Evolutionary conservation across 2,888 invertebrate genomes (phyloP), one percentile per base, ranked within the genome.

Genomic region (Diadegma fenestrale): DNA sequence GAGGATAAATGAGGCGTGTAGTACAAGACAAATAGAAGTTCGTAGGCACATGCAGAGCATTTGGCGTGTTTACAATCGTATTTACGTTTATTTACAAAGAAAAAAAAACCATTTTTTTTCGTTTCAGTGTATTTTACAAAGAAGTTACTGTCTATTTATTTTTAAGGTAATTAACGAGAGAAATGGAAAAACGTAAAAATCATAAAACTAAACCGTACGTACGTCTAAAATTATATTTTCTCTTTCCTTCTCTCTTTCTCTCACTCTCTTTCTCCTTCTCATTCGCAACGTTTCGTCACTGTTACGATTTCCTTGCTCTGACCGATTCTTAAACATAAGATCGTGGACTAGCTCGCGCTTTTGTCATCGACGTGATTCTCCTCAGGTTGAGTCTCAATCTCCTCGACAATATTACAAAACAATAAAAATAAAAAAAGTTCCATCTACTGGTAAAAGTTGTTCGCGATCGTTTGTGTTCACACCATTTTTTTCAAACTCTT

Each of bases 21-120:
- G 89, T 88, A 89, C 90, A 90, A 92, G 87, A 87, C 88, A 90
- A 88, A 51, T 51, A 58, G 58, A 87, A 90, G 89, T 89, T 88
- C 90, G 86, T 80, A 92, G 92, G 91, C 92, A 92, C 93, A 94
- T 94, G 93, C 93, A 93, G 90, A 89, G 91, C 88, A 86, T 84
- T 64, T 85, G 82, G 71, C 86, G 87, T 89, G 86, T 91, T 86
- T 87, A 82, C 64, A 51, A 19, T 80, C 63, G 54, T 90, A 72
- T 89, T 91, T 89, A 89, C 68, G 81, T 93, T 93, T 93, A 92
- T 92, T 92, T 92, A 92, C 91, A 92, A 87, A 71, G 80, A 68
- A 43, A 19, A 48, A 33, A 78, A 68, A 73, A 69, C 54, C 69
- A 22, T 37, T 58, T 48, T 69, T 45, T 45, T 51, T 41, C 37